phyloP scores from a whole-genome alignment of 2,888 invertebrate species.

The Geophilus truncorum region DNA sequence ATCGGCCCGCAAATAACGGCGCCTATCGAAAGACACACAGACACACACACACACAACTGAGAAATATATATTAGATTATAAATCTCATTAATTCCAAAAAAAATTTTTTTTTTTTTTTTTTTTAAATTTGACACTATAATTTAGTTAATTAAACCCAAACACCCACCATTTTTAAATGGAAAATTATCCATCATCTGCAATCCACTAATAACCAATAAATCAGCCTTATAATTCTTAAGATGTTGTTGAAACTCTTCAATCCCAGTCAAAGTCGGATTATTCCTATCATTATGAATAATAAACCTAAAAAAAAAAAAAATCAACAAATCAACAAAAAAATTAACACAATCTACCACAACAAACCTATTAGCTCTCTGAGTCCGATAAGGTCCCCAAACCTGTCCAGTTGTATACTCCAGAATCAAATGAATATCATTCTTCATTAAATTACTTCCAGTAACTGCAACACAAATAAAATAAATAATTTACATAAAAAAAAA shows the following conservation, averaged over 20 bases:
- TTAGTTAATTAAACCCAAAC: too few relatives aligned
- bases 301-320: conserved; percentile 52
- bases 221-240: conserved; percentile 60
- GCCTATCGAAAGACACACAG: too few relatives aligned
- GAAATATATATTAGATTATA: too few relatives aligned
- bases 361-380: conserved; percentile 73
- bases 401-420: conserved; percentile 71
- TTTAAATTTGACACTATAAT: too few relatives aligned
- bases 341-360: neutral
- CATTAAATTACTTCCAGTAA: conserved; percentile 61
- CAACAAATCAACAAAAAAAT: neutral
- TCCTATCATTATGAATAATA: conserved; percentile 74
- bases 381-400: conserved; percentile 66
- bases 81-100: neutral
- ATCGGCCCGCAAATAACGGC: too few relatives aligned
- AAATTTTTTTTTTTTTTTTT: neutral
- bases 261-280: conserved; percentile 69
- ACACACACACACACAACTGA: too few relatives aligned
- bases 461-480: conserved; percentile 42
- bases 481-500: too few relatives aligned
- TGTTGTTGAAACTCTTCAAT: conserved; percentile 63
- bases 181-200: conserved; percentile 86
- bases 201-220: conserved; percentile 73
- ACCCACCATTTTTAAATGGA: conserved; percentile 61
- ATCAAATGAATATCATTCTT: conserved; percentile 76